A percentile compares a stretch with the other conserved stretches of the same genome.
Evolutionary conservation across 1,140 invertebrate genomes (phyloP).

Genomic region (Euura lappo): DNA sequence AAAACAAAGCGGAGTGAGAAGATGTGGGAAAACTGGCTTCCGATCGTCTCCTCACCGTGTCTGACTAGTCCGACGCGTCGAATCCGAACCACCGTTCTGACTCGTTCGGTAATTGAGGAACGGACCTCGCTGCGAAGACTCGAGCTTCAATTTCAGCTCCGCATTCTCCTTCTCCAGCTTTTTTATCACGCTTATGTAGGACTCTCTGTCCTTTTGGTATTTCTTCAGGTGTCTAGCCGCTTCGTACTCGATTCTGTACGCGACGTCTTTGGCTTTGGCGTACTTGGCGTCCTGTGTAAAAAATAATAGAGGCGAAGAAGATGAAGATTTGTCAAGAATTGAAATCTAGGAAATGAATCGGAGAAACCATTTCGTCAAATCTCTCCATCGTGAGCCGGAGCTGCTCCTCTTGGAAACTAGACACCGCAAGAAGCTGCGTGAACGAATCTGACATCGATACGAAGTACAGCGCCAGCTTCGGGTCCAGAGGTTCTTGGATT

Average conservation of each 20-base stretch:
- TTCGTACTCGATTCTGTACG: background rate
- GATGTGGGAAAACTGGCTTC: background rate
- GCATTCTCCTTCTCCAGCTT: background rate
- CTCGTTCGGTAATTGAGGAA: background rate
- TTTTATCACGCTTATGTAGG: background rate
- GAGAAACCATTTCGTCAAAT: background rate
- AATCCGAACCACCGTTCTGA: too few relatives aligned
- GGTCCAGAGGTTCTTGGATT: background rate
- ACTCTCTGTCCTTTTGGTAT: too few relatives aligned
- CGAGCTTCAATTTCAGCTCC: background rate
- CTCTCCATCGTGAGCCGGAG: background rate
- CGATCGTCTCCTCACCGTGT: too few relatives aligned
- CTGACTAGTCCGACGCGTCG: too few relatives aligned
- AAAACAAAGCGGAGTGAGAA: background rate
- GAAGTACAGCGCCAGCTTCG: background rate
- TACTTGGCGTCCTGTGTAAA: background rate
- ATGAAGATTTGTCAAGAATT: background rate
- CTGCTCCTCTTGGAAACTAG: background rate
- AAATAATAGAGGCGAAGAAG: background rate
- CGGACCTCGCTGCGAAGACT: background rate
- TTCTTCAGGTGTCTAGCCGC: background rate
- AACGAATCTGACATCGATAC: background rate
- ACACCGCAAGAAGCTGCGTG: background rate
- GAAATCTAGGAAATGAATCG: too few relatives aligned
- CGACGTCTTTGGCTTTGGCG: background rate